phyloP scores from a whole-genome alignment of 1,140 invertebrate genomes.

The Oppia nitens region DNA sequence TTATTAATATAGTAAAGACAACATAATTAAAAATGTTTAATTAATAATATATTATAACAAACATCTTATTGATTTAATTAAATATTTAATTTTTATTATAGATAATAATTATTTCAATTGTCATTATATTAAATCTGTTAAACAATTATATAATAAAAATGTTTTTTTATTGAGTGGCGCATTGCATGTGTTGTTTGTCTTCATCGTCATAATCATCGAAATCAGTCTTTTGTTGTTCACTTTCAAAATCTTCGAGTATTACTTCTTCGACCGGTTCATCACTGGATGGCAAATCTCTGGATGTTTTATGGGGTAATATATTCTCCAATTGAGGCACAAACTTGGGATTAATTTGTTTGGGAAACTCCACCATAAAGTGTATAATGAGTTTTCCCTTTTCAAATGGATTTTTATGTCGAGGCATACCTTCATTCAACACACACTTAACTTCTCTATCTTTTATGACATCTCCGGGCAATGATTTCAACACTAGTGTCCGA shows the following conservation, averaged over 20 bases:
- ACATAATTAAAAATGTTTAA: too few species aligned
- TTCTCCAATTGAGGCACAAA: slow-evolving; percentile 59
- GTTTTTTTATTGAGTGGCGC: slow-evolving; percentile 56
- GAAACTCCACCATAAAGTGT: slow-evolving; percentile 82
- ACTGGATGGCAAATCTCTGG: slow-evolving; percentile 60
- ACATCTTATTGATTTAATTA: too few species aligned
- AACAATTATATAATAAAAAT: not conserved
- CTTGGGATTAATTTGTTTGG: slow-evolving; percentile 45
- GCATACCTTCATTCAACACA: slow-evolving; percentile 89
- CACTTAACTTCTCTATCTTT: slow-evolving; percentile 82
- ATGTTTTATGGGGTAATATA: slow-evolving; percentile 55
- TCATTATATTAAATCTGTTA: too few species aligned
- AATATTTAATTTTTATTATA: too few species aligned
- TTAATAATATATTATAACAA: too few species aligned
- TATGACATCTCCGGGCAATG: slow-evolving; percentile 58
- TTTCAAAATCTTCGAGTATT: slow-evolving; percentile 43
- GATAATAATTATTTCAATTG: too few species aligned
- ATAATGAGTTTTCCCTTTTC: slow-evolving; percentile 87
- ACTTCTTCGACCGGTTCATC: slow-evolving; percentile 49
- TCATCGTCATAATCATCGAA: slow-evolving; percentile 53
- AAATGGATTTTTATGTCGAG: slow-evolving; percentile 85
- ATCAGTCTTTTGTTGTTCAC: slow-evolving; percentile 45
- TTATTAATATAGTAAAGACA: too few species aligned
- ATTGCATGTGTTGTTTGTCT: slow-evolving; percentile 54
- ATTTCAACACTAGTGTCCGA: slow-evolving; percentile 68